Evolutionary conservation across 1,140 invertebrate genomes (phyloP).

Genomic region (Sycobia sp.): DNA sequence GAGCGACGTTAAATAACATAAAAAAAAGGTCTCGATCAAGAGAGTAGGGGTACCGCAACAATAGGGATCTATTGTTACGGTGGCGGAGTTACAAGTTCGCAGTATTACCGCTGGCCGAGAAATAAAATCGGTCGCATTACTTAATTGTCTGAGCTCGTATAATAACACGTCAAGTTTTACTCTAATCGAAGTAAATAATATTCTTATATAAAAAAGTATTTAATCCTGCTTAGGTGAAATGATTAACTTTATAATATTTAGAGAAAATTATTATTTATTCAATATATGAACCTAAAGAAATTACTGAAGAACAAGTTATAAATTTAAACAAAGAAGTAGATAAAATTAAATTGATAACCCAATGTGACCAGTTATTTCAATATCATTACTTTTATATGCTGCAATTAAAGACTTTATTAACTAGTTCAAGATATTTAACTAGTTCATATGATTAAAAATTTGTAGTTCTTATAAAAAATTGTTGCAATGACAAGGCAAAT

Average conservation of each 20-base stretch:
- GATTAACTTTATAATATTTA: constrained; percentile 23
- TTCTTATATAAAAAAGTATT: constrained; percentile 14
- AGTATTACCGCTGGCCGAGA: too few species aligned
- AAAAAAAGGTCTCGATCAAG: too few species aligned
- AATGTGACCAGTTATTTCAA: constrained; percentile 35
- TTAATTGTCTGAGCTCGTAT: too few species aligned
- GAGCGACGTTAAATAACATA: too few species aligned
- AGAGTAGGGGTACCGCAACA: too few species aligned
- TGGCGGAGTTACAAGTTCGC: too few species aligned
- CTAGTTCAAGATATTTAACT: constrained; percentile 42
- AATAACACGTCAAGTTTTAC: constrained; percentile 65
- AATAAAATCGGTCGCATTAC: too few species aligned
- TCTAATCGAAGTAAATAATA: constrained; percentile 56
- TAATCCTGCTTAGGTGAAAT: neutral
- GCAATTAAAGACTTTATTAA: constrained; percentile 45
- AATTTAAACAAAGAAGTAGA: constrained; percentile 38
- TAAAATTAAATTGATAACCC: constrained; percentile 42
- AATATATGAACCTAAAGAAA: constrained; percentile 42
- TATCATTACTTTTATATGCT: constrained; percentile 47
- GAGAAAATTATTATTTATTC: constrained; percentile 62
- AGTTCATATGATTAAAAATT: constrained; percentile 39
- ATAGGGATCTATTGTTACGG: too few species aligned
- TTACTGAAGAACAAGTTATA: constrained; percentile 33
- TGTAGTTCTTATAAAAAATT: constrained; percentile 32
- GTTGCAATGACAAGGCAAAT: constrained; percentile 24